phyloP scores from a whole-genome alignment of 2,797 vertebrate genomes.

The Pseudomugil tenellus region DNA sequence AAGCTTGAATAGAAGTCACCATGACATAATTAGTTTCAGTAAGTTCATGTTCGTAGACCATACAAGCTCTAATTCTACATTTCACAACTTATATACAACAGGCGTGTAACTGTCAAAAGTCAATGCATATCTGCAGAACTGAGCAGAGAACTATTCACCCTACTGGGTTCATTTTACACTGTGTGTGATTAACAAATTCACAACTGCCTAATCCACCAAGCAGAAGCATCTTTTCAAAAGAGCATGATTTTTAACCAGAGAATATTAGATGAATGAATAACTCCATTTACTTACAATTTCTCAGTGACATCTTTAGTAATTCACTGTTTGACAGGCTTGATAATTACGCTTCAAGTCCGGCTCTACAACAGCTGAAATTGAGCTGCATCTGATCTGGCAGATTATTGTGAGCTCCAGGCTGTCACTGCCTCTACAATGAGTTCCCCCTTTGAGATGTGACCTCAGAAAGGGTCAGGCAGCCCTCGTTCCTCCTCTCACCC shows the following conservation, averaged over 20 bases:
- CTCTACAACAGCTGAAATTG: constrained; percentile 43
- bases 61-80: no score
- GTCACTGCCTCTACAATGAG: constrained; percentile 47
- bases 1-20: no score
- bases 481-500: constrained; percentile 58
- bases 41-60: no score
- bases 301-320: constrained; percentile 67
- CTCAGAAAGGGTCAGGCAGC: constrained; percentile 56
- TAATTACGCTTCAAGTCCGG: constrained; percentile 66
- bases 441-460: constrained; percentile 56
- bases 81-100: no score
- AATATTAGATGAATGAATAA: constrained; percentile 67
- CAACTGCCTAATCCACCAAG: constrained; percentile 50
- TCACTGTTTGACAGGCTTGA: constrained; percentile 59
- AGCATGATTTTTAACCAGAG: constrained; percentile 54
- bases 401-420: constrained; percentile 56
- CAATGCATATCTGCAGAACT: no score
- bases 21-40: no score
- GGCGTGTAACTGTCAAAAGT: no score
- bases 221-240: constrained; percentile 51
- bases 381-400: constrained; percentile 61
- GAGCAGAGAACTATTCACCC: no score
- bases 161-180: constrained; percentile 19
- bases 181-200: constrained; percentile 18
- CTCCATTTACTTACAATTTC: constrained; percentile 66